phyloP scores from a whole-genome alignment of 2,888 invertebrate species.

The Ophioninae sp. region DNA sequence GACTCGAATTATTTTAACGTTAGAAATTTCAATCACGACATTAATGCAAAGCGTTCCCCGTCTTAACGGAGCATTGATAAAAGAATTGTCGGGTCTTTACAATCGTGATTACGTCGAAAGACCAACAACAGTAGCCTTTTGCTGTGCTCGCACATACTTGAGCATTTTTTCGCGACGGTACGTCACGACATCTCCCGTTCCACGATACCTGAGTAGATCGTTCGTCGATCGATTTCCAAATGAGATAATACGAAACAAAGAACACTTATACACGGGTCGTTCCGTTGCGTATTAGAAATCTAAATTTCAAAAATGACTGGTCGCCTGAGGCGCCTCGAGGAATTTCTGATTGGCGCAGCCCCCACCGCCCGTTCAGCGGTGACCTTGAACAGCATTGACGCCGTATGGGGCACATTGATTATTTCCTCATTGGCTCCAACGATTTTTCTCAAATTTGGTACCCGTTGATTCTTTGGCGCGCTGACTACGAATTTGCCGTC shows the following conservation, averaged over 20 bases:
- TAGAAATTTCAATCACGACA: neutral
- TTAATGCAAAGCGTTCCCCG: neutral
- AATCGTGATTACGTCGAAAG: slow-evolving; percentile 24
- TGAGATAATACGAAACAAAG: slow-evolving; percentile 22
- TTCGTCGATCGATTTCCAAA: slow-evolving; percentile 34
- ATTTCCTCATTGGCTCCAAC: too few species aligned
- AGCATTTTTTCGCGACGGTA: slow-evolving; percentile 14
- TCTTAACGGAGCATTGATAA: slow-evolving; percentile 7
- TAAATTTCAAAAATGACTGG: neutral
- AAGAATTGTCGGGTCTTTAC: slow-evolving; percentile 22
- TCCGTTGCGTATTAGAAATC: neutral
- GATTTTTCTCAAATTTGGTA: too few species aligned
- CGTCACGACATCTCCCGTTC: slow-evolving; percentile 5
- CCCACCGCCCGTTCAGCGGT: too few species aligned
- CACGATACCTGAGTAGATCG: slow-evolving; percentile 12
- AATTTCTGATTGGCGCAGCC: neutral
- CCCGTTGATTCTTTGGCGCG: too few species aligned
- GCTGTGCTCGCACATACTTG: neutral
- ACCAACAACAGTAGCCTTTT: slow-evolving; percentile 3
- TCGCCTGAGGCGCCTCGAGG: neutral
- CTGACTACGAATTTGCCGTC: too few species aligned
- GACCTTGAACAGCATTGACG: too few species aligned
- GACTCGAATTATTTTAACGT: neutral
- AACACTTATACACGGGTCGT: neutral
- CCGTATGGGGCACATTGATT: too few species aligned